Conservation (phyloP, 2,888 invertebrate species). For the Periphyllus acericola region DNA sequence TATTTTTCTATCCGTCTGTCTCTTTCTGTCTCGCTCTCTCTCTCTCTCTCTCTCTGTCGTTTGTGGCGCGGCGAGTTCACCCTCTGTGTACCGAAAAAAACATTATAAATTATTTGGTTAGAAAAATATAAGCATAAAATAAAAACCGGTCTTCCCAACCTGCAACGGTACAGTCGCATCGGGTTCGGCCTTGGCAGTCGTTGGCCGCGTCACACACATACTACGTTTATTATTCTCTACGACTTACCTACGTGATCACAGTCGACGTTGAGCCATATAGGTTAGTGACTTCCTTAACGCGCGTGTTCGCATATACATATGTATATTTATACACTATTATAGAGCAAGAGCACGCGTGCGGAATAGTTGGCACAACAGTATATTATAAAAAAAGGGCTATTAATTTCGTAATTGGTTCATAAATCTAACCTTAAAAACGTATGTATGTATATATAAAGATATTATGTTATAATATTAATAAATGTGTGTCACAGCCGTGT, state of each 20-base stretch:
- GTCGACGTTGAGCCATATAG: slow-evolving; percentile 14
- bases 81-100: slow-evolving; percentile 4
- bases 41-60: not conserved
- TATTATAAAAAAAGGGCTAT: slow-evolving; percentile 28
- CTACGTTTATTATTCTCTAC: not conserved
- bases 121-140: not conserved
- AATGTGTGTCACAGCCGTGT: not conserved
- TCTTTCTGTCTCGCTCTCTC: not conserved
- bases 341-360: slow-evolving; percentile 30
- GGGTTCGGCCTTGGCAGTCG: slow-evolving; percentile 35
- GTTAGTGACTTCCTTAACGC: slow-evolving; percentile 47
- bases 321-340: slow-evolving; percentile 21
- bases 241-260: slow-evolving; percentile 38
- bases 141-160: slow-evolving; percentile 48
- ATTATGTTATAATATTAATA: not conserved
- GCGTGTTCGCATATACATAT: not conserved
- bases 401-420: slow-evolving; percentile 52
- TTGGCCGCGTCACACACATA: slow-evolving; percentile 50
- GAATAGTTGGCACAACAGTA: slow-evolving; percentile 42
- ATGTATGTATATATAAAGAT: not conserved
- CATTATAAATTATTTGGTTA: not conserved
- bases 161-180: slow-evolving; percentile 37
- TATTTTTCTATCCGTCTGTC: no score
- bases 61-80: slow-evolving; percentile 1
- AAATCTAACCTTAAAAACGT: slow-evolving; percentile 42